These are phyloP conservation scores for Napeogenes sylphis DNA, from an alignment of 2,888 invertebrate genomes.

Conservation along the genomic window DNA sequence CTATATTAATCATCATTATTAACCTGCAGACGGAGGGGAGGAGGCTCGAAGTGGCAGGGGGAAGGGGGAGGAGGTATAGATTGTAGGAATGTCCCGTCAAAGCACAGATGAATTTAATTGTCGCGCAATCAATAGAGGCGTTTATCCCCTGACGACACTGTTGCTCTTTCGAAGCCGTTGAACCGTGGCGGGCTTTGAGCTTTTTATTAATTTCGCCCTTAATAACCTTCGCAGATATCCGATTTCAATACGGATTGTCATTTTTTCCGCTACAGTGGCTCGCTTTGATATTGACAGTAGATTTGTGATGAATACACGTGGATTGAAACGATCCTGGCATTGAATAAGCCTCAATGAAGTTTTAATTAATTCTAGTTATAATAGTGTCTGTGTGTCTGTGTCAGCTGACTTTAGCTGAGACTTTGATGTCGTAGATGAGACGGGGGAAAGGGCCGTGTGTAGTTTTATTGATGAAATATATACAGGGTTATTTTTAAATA, in stretches of 20 bases:
- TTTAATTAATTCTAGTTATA: slow-evolving; percentile 9
- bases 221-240: slow-evolving; percentile 36
- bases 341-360: not conserved
- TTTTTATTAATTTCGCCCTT: slow-evolving; percentile 67
- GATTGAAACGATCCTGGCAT: not conserved
- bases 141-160: slow-evolving; percentile 44
- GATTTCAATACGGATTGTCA: slow-evolving; percentile 27
- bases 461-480: not conserved
- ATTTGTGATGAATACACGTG: not conserved
- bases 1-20: slow-evolving; percentile 75
- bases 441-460: not conserved
- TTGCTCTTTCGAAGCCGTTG: slow-evolving; percentile 50
- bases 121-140: slow-evolving; percentile 51
- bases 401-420: not conserved
- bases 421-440: not conserved
- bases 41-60: slow-evolving; percentile 31
- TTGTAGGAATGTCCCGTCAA: slow-evolving; percentile 46
- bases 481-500: too few relatives aligned
- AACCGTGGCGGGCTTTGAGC: slow-evolving; percentile 44
- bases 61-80: slow-evolving; percentile 24
- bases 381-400: not conserved
- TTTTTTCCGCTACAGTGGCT: slow-evolving; percentile 21
- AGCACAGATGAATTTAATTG: slow-evolving; percentile 63
- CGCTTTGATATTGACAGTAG: slow-evolving; percentile 5
- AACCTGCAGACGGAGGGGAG: slow-evolving; percentile 44